Base-by-base conservation (phyloP, 30 jellyfish, hydroid and myxozoan genomes). In the Aurelia aurita region DNA sequence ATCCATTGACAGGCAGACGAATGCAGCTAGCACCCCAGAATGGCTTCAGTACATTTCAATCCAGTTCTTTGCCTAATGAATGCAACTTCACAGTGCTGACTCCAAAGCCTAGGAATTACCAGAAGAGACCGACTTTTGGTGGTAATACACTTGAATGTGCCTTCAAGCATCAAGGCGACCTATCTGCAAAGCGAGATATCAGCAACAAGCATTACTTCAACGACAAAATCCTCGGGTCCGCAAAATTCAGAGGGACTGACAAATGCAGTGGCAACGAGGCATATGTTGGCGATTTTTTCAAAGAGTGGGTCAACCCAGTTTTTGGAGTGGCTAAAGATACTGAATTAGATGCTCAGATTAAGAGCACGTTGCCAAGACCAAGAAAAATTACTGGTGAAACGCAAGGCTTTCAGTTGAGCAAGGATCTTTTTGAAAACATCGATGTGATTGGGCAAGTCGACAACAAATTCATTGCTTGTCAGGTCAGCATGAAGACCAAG, bases 361-460 rank as follows among this genome's bases (percentile, higher is more conserved):
- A 76, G 14, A 25, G 63, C 13, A 9, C 80, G 1, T 53, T 87
- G 32, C 83, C 43, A 27, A 54, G 18, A 54, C 62, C 69, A 35
- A 86, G 80, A 23, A 43, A 64, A 29, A 25, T 57, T 35, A 55
- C 32, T n/a, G 22, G 31, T 16, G 82, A 77, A 26, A 14, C 26
- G 45, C 25, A 61, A 6, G 68, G 85, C 16, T 65, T 92, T 16
- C 28, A 87, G 45, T 85, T 94, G 35, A 53, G 64, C 60, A 94
- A 89, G 61, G 88, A 57, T n/a, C 34, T 54, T 54, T 65, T 94
- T 6, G 67, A 65, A 21, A 49, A 61, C 21, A 27, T 89, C 57
- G 82, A 61, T 1, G 97, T 94, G 14, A 62, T 94, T 53, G 99
- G 97, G 29, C 99, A 94, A 85, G 99, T 89, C 57, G 99, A 94